Conservation (phyloP, 2,888 invertebrate genomes). For the Euzophera pinguis region DNA sequence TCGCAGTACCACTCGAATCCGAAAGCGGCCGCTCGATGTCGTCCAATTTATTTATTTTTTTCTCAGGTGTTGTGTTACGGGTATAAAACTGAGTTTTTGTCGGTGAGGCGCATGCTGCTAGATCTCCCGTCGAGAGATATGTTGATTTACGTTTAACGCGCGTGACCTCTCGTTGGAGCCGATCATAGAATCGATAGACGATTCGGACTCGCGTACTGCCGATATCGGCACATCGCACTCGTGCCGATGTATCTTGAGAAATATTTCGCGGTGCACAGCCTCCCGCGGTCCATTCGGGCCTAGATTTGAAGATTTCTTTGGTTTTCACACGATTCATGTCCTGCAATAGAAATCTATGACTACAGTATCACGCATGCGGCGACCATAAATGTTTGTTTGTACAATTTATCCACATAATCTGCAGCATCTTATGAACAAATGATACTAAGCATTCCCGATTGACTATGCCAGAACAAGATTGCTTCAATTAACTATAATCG, state of each 20-base stretch:
- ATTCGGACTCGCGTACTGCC: slow-evolving; percentile 67
- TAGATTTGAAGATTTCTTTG: slow-evolving; percentile 69
- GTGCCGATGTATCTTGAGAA: slow-evolving; percentile 75
- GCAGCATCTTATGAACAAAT: neutral
- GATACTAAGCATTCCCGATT: slow-evolving; percentile 4
- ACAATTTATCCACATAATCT: neutral
- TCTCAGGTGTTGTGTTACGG: slow-evolving; percentile 70
- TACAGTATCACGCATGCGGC: slow-evolving; percentile 13
- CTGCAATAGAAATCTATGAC: slow-evolving; percentile 25
- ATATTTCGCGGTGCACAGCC: slow-evolving; percentile 66
- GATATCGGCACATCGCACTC: slow-evolving; percentile 76
- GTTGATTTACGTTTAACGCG: slow-evolving; percentile 79
- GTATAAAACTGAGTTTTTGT: slow-evolving; percentile 76
- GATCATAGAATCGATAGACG: slow-evolving; percentile 78
- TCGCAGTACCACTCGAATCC: slow-evolving; percentile 40
- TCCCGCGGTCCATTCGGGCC: slow-evolving; percentile 47
- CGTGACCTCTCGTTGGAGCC: slow-evolving; percentile 74
- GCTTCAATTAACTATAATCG: slow-evolving; percentile 56
- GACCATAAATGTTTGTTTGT: slow-evolving; percentile 7
- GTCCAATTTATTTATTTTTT: slow-evolving; percentile 72
- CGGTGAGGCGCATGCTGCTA: slow-evolving; percentile 68
- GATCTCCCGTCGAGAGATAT: slow-evolving; percentile 79
- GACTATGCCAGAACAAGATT: slow-evolving; percentile 2
- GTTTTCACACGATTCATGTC: slow-evolving; percentile 57
- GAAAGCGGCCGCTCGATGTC: slow-evolving; percentile 51